Evolutionary conservation across 2,888 invertebrate species (phyloP).

Genomic region (Microplitis manilae): DNA sequence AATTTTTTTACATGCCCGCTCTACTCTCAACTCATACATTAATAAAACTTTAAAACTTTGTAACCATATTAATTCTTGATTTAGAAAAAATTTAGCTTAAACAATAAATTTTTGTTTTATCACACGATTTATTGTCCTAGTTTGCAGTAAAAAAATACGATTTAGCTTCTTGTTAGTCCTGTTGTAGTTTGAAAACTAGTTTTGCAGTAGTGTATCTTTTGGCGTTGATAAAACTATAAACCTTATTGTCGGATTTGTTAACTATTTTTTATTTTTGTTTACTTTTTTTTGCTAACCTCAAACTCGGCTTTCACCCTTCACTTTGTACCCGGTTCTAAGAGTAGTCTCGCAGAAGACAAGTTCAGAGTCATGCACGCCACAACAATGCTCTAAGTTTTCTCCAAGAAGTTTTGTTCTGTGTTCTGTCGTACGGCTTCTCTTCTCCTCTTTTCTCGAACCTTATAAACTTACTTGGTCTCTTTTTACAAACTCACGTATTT

Average conservation of each 20-base stretch:
- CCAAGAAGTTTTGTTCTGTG: constrained; percentile 56
- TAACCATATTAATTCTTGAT: neutral
- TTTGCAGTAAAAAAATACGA: neutral
- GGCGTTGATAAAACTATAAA: neutral
- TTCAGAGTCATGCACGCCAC: constrained; percentile 60
- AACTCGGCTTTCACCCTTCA: constrained; percentile 29
- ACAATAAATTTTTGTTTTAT: neutral
- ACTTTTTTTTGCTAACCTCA: neutral
- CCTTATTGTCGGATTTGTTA: neutral
- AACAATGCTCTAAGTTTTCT: constrained; percentile 65
- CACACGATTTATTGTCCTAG: neutral
- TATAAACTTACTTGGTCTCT: neutral
- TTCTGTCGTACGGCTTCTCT: constrained; percentile 13
- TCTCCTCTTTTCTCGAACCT: neutral
- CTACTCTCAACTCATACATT: neutral
- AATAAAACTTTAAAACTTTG: neutral
- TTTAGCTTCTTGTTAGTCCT: neutral
- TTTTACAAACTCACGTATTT: neutral
- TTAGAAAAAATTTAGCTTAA: neutral
- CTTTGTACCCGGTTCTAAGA: constrained; percentile 20
- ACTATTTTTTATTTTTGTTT: neutral
- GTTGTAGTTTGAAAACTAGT: neutral
- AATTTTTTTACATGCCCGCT: constrained; percentile 2
- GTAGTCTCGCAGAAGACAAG: constrained; percentile 52
- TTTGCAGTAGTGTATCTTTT: neutral